Conservation (phyloP, 2,797 vertebrate species). For the Enteromius unitaeniatus region DNA sequence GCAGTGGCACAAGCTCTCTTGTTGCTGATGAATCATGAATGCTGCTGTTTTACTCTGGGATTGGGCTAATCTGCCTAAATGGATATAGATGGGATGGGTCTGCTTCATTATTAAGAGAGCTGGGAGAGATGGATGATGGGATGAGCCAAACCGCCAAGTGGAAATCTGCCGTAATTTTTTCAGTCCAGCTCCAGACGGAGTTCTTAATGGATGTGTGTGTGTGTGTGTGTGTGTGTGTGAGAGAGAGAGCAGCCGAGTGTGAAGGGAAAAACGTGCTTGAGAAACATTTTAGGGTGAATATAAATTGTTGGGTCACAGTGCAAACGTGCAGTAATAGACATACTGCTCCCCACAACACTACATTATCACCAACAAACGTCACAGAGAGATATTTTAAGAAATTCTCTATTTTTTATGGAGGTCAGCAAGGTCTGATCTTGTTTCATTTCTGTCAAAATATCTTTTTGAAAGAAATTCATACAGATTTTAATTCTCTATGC, state of each 20-base stretch:
- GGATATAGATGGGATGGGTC: conserved; percentile 67
- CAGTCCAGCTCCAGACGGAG: conserved; percentile 16
- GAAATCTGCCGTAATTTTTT: conserved; percentile 20
- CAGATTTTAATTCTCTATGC: too few relatives aligned
- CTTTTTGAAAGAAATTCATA: not conserved
- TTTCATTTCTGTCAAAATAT: not conserved
- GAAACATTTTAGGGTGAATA: not conserved
- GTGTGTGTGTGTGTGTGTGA: not conserved
- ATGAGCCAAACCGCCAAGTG: conserved; percentile 26
- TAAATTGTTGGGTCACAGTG: not conserved
- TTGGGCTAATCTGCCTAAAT: conserved; percentile 72
- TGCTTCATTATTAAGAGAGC: conserved; percentile 71
- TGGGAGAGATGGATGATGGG: conserved; percentile 57
- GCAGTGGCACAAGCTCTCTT: not conserved
- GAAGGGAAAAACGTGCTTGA: not conserved
- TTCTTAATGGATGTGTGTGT: not conserved
- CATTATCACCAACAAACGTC: not conserved
- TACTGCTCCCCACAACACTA: not conserved
- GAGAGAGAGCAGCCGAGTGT: not conserved
- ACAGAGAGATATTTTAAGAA: not conserved
- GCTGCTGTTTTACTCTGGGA: conserved; percentile 63
- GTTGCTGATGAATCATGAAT: conserved; percentile 73
- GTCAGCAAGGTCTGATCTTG: not conserved
- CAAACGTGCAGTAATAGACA: not conserved
- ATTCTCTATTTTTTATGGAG: not conserved